These are phyloP conservation scores for Eupithecia subfuscata DNA, from an alignment of 2,888 invertebrate species.

Conservation along the genomic window DNA sequence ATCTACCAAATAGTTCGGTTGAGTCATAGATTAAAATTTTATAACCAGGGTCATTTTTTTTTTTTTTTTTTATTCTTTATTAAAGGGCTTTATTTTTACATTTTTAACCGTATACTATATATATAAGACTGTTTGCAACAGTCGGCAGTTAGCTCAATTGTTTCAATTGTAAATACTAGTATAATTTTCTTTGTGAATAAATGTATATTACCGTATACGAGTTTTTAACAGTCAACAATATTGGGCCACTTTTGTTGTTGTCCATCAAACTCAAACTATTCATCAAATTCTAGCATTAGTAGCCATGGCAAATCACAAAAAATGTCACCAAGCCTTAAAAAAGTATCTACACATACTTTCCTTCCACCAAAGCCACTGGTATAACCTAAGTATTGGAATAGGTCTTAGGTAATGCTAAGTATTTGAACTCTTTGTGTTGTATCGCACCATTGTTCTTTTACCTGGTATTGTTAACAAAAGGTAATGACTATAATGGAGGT, in stretches of 20 bases:
- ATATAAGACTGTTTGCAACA: too few species aligned
- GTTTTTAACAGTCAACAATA: background rate
- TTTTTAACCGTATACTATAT: too few species aligned
- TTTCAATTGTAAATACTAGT: too few species aligned
- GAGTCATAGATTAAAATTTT: background rate
- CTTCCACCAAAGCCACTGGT: background rate
- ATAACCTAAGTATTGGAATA: background rate
- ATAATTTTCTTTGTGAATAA: too few species aligned
- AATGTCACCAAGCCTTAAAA: background rate
- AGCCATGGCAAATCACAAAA: background rate
- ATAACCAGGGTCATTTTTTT: background rate
- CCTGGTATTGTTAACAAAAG: slow-evolving; percentile 14
- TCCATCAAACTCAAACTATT: background rate
- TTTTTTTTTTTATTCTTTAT: too few species aligned
- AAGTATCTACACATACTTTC: background rate
- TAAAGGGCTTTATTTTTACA: too few species aligned
- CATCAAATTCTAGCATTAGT: background rate
- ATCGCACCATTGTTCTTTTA: slow-evolving; percentile 11
- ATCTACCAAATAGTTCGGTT: background rate
- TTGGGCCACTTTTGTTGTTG: background rate
- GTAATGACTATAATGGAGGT: slow-evolving; percentile 1
- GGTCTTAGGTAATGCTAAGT: background rate
- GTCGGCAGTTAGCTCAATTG: too few species aligned
- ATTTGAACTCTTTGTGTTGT: background rate
- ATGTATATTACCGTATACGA: background rate